phyloP scores from a whole-genome alignment of 1,140 invertebrate species.

The Calliopsis andreniformis region DNA sequence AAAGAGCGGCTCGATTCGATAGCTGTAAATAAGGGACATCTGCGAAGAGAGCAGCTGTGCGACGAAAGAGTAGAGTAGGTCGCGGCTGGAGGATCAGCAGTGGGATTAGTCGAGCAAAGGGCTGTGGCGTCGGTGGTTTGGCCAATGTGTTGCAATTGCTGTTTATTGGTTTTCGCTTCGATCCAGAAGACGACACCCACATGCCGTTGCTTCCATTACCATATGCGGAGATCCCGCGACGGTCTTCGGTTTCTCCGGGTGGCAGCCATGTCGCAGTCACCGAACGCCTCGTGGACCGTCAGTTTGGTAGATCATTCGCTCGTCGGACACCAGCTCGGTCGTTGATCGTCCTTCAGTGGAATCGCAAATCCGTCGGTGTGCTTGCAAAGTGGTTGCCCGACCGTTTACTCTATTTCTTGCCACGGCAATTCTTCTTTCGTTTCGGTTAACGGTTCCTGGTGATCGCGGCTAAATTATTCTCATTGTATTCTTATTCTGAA shows the following conservation, averaged over 20 bases:
- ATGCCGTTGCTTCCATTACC: slow-evolving; percentile 73
- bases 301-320: slow-evolving; percentile 51
- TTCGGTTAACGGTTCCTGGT: not conserved
- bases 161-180: slow-evolving; percentile 42
- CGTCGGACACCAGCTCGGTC: slow-evolving; percentile 19
- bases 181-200: slow-evolving; percentile 73
- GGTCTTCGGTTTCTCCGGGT: slow-evolving; percentile 63
- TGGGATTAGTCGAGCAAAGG: not conserved
- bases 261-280: slow-evolving; percentile 67
- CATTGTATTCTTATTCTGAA: too few relatives aligned
- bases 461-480: too few relatives aligned
- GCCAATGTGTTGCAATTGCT: slow-evolving; percentile 54
- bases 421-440: too few relatives aligned
- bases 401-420: too few relatives aligned
- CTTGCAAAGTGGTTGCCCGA: slow-evolving; percentile 6
- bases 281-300: slow-evolving; percentile 68
- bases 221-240: slow-evolving; percentile 76
- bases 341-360: slow-evolving; percentile 20
- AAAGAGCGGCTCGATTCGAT: not conserved
- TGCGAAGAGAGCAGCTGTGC: too few relatives aligned
- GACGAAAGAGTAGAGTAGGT: not conserved
- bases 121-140: too few relatives aligned
- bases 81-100: not conserved
- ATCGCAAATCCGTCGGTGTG: slow-evolving; percentile 23
- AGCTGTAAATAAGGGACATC: too few relatives aligned